Base-by-base conservation (phyloP, 2,113 vertebrate species). In the Mirounga angustirostris region DNA sequence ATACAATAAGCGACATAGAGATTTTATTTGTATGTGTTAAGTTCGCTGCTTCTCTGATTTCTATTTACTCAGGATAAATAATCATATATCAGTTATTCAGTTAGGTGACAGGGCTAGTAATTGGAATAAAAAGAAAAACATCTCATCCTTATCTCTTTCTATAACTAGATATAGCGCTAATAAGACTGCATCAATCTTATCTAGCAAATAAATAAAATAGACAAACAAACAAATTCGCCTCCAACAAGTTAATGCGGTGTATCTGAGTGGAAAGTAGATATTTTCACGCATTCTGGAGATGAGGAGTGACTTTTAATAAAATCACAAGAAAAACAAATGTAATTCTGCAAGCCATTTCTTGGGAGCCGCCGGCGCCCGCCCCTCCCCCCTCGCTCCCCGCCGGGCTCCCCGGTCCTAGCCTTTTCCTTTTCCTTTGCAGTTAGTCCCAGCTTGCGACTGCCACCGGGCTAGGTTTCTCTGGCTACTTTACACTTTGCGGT, bases 201-300 rank as follows among this genome's bases (percentile, higher is more conserved):
- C 98, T 99, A 98, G 99, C 99, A 99, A 99, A 99, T 99, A 99
- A 99, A 99, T 99, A 99, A 99, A 99, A 99, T 99, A 99, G 99
- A 99, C 99, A 99, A 99, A 99, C 99, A 99, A 99, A 99, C 99
- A 99, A 99, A 99, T 99, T 99, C 99, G 99, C 99, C 99, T 99
- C 99, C 99, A 99, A 99, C 99, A 99, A 99, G 99, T 99, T 99
- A 99, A 99, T 99, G 99, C 98, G 99, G 99, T 99, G 99, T 99
- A 99, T 99, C 99, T 99, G 99, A 99, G 99, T 99, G 99, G 99
- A 99, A 99, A 99, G 99, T 99, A 99, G 99, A 99, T 99, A 99
- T 99, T 99, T 99, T 99, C 99, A 99, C 99, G 99, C 99, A 99
- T 98, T 98, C 99, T 99, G 99, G 99, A 99, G 99, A 99, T 99